Conservation (phyloP, 2,797 vertebrate genomes). For the Choloepus didactylus region DNA sequence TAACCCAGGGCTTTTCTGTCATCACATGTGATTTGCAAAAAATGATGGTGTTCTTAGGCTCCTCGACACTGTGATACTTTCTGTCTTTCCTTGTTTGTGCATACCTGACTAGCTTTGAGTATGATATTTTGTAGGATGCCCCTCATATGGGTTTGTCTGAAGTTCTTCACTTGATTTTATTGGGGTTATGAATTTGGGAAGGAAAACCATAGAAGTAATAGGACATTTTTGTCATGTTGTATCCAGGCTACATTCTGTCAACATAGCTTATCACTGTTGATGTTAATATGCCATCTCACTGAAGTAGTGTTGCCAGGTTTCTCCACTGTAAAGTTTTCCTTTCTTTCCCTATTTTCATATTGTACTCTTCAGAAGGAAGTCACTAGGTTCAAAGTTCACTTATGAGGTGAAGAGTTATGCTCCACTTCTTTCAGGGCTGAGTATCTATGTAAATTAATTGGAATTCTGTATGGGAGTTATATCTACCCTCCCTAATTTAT, state of each 20-base stretch:
- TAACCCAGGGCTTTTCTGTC: not conserved
- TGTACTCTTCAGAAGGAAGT: not conserved
- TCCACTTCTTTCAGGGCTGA: not conserved
- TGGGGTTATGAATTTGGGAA: not conserved
- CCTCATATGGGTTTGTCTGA: not conserved
- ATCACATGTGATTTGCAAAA: not conserved
- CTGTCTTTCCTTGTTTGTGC: not conserved
- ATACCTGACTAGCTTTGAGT: not conserved
- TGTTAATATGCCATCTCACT: not conserved
- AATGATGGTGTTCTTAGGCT: not conserved
- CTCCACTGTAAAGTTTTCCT: not conserved
- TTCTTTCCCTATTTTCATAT: not conserved
- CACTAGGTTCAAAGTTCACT: not conserved
- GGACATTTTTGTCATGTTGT: not conserved
- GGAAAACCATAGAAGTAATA: not conserved
- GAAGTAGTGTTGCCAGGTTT: not conserved
- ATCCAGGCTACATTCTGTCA: not conserved
- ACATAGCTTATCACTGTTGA: not conserved
- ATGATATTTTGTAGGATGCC: not conserved
- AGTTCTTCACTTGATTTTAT: not conserved
- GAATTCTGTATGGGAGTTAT: not conserved
- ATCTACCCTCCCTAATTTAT: not conserved
- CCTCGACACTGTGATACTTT: not conserved
- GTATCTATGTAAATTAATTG: not conserved
- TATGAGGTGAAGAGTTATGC: not conserved